phyloP scores from a whole-genome alignment of 2,797 vertebrate genomes.

The Champsocephalus gunnari region DNA sequence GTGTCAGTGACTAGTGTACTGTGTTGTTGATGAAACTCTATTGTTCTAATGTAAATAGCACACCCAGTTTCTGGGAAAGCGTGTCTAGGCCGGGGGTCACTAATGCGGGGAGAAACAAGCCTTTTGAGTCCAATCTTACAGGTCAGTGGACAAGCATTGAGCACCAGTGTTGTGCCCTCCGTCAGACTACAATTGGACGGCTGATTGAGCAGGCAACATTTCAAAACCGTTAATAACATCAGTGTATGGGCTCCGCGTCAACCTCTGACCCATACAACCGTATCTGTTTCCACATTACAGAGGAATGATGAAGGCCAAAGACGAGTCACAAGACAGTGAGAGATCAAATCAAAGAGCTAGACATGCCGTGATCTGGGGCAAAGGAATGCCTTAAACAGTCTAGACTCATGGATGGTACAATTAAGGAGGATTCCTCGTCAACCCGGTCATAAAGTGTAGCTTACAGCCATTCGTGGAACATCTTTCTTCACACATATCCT shows the following conservation, averaged over 20 bases:
- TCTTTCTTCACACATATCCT: slow-evolving; percentile 32
- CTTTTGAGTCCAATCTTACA: slow-evolving; percentile 73
- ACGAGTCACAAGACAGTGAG: slow-evolving; percentile 41
- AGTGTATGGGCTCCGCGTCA: slow-evolving; percentile 14
- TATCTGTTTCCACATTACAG: slow-evolving; percentile 15
- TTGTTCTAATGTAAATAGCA: slow-evolving; percentile 75
- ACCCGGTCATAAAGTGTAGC: slow-evolving; percentile 13
- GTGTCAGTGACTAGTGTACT: slow-evolving; percentile 42
- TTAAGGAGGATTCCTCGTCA: slow-evolving; percentile 39
- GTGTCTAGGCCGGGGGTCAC: slow-evolving; percentile 71
- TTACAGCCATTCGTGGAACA: slow-evolving; percentile 28
- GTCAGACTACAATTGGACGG: slow-evolving; percentile 40
- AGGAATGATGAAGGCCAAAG: slow-evolving; percentile 29
- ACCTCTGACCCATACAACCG: slow-evolving; percentile 6
- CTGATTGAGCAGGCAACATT: slow-evolving; percentile 49
- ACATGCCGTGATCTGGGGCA: slow-evolving; percentile 30
- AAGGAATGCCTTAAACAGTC: slow-evolving; percentile 30
- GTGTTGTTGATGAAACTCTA: slow-evolving; percentile 64
- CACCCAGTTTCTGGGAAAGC: slow-evolving; percentile 73
- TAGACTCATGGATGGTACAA: slow-evolving; percentile 48
- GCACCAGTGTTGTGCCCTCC: slow-evolving; percentile 34
- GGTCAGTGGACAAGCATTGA: slow-evolving; percentile 72
- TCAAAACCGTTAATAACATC: slow-evolving; percentile 45
- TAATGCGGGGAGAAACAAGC: slow-evolving; percentile 66
- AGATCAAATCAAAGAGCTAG: slow-evolving; percentile 33